Percentiles rank a stretch among this genome's conserved stretches.
Evolutionary conservation across 1,140 invertebrate genomes (phyloP).

Genomic region (Nasonia giraulti): DNA sequence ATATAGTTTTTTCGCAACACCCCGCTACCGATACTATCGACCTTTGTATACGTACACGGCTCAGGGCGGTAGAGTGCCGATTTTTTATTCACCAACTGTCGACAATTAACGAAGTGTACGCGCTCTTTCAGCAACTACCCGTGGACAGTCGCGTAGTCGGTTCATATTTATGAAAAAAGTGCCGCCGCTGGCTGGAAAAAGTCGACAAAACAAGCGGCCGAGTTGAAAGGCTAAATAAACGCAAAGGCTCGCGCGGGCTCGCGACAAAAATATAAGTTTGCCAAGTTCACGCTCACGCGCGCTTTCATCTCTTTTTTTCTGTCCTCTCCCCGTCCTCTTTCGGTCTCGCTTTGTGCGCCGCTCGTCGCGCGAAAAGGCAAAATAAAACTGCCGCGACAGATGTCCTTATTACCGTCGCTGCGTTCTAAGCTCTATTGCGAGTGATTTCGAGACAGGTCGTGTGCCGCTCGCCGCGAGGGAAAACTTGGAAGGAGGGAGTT

Average conservation of each 20-base stretch:
- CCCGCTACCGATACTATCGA: neutral
- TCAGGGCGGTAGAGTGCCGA: neutral
- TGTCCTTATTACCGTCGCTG: constrained; percentile 9
- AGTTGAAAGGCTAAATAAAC: constrained; percentile 47
- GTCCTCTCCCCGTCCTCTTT: neutral
- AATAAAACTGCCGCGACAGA: constrained; percentile 26
- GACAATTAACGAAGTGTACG: constrained; percentile 26
- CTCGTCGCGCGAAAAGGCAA: neutral
- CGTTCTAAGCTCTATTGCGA: neutral
- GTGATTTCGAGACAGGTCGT: neutral
- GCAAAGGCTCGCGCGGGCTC: neutral
- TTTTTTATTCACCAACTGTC: constrained; percentile 17
- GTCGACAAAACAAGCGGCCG: constrained; percentile 24
- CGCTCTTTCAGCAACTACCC: neutral
- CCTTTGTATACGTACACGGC: neutral
- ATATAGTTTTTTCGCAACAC: neutral
- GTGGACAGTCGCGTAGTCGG: neutral
- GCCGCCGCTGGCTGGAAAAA: neutral
- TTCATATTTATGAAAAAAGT: constrained; percentile 27
- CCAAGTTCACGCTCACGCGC: constrained; percentile 23
- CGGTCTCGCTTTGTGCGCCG: neutral
- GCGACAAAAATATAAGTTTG: constrained; percentile 46
- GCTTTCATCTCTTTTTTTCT: neutral
- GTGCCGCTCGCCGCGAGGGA: too few relatives aligned
- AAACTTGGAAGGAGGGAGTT: too few relatives aligned